Evolutionary conservation across 1,140 invertebrate species (phyloP).

Genomic region (Heliconius nattereri): DNA sequence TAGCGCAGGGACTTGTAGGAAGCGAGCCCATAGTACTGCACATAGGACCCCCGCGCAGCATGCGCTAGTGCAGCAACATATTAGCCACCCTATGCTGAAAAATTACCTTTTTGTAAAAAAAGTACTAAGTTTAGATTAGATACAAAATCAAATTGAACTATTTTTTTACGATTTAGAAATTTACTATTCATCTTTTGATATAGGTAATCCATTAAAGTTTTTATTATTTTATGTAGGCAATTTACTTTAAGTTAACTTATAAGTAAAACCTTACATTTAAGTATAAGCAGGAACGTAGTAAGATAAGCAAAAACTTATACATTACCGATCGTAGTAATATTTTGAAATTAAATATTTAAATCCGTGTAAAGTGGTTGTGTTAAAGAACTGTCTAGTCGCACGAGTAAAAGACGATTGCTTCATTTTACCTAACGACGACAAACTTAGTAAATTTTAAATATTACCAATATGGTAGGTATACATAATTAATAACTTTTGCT

Average conservation of each 20-base stretch:
- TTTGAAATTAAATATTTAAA: slow-evolving; percentile 68
- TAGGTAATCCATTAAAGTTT: no score
- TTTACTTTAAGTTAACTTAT: no score
- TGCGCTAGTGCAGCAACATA: slow-evolving; percentile 63
- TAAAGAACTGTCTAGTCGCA: slow-evolving; percentile 54
- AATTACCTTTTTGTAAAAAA: neutral
- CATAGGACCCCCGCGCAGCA: slow-evolving; percentile 66
- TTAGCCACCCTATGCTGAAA: slow-evolving; percentile 56
- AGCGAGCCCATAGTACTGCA: slow-evolving; percentile 67
- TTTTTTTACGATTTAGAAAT: no score
- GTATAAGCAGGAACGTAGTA: no score
- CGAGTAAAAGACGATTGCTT: slow-evolving; percentile 26
- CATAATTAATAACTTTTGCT: no score
- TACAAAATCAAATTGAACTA: no score
- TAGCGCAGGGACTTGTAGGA: slow-evolving; percentile 62
- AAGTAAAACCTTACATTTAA: no score
- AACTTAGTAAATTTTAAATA: neutral
- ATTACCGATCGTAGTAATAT: slow-evolving; percentile 63
- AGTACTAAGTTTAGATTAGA: no score
- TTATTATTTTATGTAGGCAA: no score
- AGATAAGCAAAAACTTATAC: neutral
- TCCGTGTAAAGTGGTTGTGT: slow-evolving; percentile 65
- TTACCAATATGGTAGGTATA: no score
- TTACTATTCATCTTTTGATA: no score
- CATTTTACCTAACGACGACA: slow-evolving; percentile 15